phyloP scores from a whole-genome alignment of 2,888 invertebrate genomes.

The Platycheirus albimanus region DNA sequence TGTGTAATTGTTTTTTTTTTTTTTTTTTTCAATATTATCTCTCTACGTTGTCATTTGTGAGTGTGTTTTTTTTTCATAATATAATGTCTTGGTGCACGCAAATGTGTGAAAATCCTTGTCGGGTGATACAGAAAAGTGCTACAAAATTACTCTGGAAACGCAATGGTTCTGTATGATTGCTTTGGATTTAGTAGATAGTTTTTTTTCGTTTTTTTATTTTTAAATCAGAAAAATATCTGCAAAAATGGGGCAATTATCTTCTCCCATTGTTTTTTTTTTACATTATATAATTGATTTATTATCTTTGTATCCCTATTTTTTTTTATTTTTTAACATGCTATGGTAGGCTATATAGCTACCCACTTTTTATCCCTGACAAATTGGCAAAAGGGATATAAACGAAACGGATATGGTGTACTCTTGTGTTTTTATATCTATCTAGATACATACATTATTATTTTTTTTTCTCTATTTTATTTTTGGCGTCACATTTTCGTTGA shows the following conservation, averaged over 20 bases:
- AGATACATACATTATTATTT: not conserved
- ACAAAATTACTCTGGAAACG: constrained; percentile 52
- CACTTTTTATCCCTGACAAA: constrained; percentile 56
- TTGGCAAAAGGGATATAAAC: constrained; percentile 56
- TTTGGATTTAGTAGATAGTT: not conserved
- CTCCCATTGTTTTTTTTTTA: constrained; percentile 32
- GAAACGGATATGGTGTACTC: constrained; percentile 39
- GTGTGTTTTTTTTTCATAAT: too few relatives aligned
- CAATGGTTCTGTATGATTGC: constrained; percentile 21
- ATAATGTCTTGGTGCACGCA: constrained; percentile 44
- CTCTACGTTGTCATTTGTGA: constrained; percentile 5
- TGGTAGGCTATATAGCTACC: not conserved
- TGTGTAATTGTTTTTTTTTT: constrained; percentile 22
- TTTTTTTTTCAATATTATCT: constrained; percentile 16
- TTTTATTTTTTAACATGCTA: not conserved
- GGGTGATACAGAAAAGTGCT: constrained; percentile 58
- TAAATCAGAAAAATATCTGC: constrained; percentile 46
- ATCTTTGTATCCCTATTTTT: constrained; percentile 20
- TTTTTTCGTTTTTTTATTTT: constrained; percentile 26
- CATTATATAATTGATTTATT: constrained; percentile 56
- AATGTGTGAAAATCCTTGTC: constrained; percentile 57
- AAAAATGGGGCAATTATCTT: constrained; percentile 68
- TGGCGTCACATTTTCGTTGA: constrained; percentile 49
- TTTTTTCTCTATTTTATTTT: constrained; percentile 42
- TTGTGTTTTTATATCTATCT: constrained; percentile 2